These are phyloP conservation scores for Tragulus kanchil DNA, from an alignment of 2,113 vertebrate genomes.

Conservation along the genomic window DNA sequence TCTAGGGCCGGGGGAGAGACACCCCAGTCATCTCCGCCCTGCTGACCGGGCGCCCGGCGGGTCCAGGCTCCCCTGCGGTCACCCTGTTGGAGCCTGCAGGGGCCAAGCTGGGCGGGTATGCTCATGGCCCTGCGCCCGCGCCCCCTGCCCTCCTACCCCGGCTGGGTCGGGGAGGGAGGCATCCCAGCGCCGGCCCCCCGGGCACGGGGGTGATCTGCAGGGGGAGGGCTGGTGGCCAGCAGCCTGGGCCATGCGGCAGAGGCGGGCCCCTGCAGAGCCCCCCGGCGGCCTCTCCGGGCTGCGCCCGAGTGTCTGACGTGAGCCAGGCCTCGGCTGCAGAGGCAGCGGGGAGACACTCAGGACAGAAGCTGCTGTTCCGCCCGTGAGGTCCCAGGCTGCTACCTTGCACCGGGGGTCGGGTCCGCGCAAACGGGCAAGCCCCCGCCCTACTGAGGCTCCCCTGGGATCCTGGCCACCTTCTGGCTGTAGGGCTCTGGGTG, in stretches of 20 bases:
- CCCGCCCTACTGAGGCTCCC: neutral
- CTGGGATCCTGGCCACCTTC: neutral
- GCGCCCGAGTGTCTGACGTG: neutral
- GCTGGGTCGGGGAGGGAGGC: neutral
- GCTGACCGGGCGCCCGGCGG: rapidly evolving
- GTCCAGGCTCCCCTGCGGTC: neutral
- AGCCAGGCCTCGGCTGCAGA: neutral
- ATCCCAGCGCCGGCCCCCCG: rapidly evolving
- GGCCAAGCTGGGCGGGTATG: too few relatives aligned
- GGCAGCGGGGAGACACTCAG: neutral
- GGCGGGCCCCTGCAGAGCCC: neutral
- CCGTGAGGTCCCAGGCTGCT: neutral
- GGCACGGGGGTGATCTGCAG: neutral
- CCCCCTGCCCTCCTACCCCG: rapidly evolving
- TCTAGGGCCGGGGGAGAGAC: slow-evolving; percentile 84
- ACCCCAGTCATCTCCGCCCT: neutral
- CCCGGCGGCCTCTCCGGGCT: neutral
- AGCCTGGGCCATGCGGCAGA: neutral
- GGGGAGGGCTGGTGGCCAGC: neutral
- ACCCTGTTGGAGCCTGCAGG: too few relatives aligned
- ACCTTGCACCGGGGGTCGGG: rapidly evolving
- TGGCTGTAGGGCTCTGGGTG: neutral
- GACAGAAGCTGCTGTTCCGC: neutral
- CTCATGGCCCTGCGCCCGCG: neutral
- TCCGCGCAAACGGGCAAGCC: neutral